Evolutionary conservation across 2,113 vertebrate species (phyloP).

Genomic region (Tauraco erythrolophus): DNA sequence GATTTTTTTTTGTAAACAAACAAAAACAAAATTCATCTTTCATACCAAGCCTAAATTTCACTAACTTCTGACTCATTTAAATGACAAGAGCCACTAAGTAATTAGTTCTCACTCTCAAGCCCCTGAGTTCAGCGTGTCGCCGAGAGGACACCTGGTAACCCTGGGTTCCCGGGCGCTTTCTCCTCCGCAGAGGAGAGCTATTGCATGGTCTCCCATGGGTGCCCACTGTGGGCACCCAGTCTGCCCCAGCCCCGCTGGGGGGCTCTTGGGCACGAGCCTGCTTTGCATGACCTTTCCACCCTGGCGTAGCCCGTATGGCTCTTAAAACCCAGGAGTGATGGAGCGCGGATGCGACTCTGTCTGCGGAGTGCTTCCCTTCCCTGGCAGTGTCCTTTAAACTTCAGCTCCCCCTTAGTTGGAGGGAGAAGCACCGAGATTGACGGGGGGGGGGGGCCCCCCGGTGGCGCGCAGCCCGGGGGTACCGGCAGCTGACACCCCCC

Average conservation of each 20-base stretch:
- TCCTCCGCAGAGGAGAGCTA: too few relatives aligned
- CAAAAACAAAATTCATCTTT: neutral
- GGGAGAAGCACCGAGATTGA: neutral
- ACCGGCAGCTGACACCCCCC: constrained; percentile 63
- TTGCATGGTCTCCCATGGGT: accelerated
- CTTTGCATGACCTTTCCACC: accelerated
- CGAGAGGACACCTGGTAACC: accelerated
- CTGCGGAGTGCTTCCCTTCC: neutral
- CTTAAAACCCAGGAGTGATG: accelerated
- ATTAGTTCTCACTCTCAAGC: neutral
- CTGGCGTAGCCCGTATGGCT: accelerated
- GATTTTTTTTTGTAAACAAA: neutral
- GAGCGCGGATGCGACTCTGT: accelerated
- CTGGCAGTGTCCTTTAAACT: neutral
- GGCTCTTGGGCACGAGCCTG: accelerated
- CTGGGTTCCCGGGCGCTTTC: accelerated
- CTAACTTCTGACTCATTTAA: neutral
- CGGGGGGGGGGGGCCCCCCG: too few relatives aligned
- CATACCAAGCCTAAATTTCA: too few relatives aligned
- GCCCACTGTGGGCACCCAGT: neutral
- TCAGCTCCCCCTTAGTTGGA: neutral
- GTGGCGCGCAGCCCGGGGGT: constrained; percentile 66
- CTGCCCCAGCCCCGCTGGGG: accelerated
- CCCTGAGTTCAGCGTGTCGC: accelerated
- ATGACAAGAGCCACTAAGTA: neutral